Evolutionary conservation across 2,888 invertebrate species (phyloP).

Genomic region (Therioaphis trifolii): DNA sequence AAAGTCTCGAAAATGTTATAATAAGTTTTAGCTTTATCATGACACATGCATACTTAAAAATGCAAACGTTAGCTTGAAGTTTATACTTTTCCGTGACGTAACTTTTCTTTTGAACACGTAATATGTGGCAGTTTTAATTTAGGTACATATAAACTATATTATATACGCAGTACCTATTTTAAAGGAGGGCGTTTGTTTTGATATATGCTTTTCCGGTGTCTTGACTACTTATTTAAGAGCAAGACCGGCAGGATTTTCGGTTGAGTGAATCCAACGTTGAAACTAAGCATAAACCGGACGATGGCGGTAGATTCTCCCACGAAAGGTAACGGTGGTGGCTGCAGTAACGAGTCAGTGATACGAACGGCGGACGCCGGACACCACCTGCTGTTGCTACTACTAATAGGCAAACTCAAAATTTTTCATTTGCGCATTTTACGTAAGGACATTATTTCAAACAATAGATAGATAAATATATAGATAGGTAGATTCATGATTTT

Average conservation of each 20-base stretch:
- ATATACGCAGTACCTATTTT: not conserved
- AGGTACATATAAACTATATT: not conserved
- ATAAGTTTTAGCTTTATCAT: conserved; percentile 12
- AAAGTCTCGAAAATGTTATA: not conserved
- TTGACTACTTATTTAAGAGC: not conserved
- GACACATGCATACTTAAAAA: not conserved
- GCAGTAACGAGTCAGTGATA: conserved; percentile 26
- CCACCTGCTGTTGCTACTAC: conserved; percentile 25
- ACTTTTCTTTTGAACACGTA: conserved; percentile 17
- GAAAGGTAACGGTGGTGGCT: conserved; percentile 34
- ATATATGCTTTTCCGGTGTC: conserved; percentile 44
- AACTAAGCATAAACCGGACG: conserved; percentile 44
- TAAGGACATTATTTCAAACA: not conserved
- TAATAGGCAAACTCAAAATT: conserved; percentile 23
- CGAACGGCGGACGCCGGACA: not conserved
- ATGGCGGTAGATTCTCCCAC: conserved; percentile 43
- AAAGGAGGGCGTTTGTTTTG: conserved; percentile 26
- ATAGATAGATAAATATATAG: not conserved
- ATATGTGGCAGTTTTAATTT: not conserved
- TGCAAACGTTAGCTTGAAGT: not conserved
- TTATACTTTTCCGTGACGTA: conserved; percentile 10
- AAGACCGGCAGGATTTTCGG: conserved; percentile 55
- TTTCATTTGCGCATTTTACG: not conserved
- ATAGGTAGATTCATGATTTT: not conserved
- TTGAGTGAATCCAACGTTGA: conserved; percentile 53